These are phyloP conservation scores for Patiria pectinifera DNA, from an alignment of 53 echinoderm and acorn worm genomes.

Conservation along the genomic window DNA sequence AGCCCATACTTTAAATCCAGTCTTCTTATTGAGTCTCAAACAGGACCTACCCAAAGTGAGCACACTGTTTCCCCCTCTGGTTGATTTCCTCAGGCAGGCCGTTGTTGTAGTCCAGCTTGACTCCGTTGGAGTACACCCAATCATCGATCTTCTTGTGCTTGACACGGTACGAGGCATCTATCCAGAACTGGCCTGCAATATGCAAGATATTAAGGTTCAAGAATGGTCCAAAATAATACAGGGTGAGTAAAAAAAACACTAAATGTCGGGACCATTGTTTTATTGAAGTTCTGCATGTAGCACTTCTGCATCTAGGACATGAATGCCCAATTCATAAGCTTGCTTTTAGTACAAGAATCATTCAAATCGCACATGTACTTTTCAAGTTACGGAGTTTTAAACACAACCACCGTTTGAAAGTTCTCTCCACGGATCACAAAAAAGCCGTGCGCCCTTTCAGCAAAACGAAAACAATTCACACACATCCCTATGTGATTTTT, in stretches of 20 bases:
- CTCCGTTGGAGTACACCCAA: slow-evolving; percentile 44
- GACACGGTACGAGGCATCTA: slow-evolving; percentile 32
- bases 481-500: too few species aligned
- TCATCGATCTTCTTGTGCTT: slow-evolving; percentile 26
- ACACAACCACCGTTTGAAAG: background rate
- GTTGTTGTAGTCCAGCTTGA: slow-evolving; percentile 27
- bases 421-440: too few species aligned
- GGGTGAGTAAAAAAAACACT: too few species aligned
- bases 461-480: too few species aligned
- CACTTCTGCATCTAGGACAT: too few species aligned
- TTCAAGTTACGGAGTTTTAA: background rate
- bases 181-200: slow-evolving; percentile 34
- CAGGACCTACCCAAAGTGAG: slow-evolving; percentile 29
- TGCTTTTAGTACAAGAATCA: too few species aligned
- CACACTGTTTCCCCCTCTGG: slow-evolving; percentile 8
- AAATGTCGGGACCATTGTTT: too few species aligned
- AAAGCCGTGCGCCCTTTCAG: too few species aligned
- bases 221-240: background rate
- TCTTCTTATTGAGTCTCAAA: background rate
- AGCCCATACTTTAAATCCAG: background rate
- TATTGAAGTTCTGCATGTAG: too few species aligned
- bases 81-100: slow-evolving; percentile 19
- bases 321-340: too few species aligned
- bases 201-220: background rate
- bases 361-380: too few species aligned